Base-by-base conservation (phyloP, 64 coral and sea anemone species). In the Astreopora myriophthalma region DNA sequence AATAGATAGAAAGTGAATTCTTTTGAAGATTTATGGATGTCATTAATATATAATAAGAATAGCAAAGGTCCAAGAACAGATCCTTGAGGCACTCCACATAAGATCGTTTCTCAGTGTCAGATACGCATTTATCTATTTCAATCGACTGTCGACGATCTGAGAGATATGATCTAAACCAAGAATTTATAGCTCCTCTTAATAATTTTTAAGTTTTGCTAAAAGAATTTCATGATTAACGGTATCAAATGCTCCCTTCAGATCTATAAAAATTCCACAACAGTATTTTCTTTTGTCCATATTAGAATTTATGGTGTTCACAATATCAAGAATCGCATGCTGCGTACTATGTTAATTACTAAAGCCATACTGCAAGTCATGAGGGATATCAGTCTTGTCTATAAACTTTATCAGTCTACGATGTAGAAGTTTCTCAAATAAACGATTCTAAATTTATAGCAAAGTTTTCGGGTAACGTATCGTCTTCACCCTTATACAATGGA, bases 351-450 rank as follows among this genome's bases (percentile, higher is more conserved):
- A 16, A 49, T 76, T 76, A 5, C 74, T 3, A 49, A 76, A 38
- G 16, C 74, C 11, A 39, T 76, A 76, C 35, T 76, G 0, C 31
- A 23, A 42, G 9, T 76, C 12, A 16, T 35, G 35, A 23, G 13
- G 34, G 4, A 76, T 76, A 27, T 39, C 3, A 34, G 34, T 38
- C 34, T 76, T 76, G 11, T 46, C 42, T 5, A 46, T 11, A 46
- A 46, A 11, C 5, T 19, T n/a, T 76, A 38, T 35, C 25, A 76
- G 34, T 34, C 73, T 1, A 20, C 14, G 1, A 49, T 76, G 35
- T 11, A 76, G 2, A 42, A 76, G 34, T 76, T 76, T 76, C n/a
- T 76, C 73, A 76, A 76, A 49, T 19, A 35, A n/a, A 42, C 23
- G 20, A 42, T 39, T 49, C 34, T n/a, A 76, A 49, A 39, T 39